Evolutionary conservation across 2,888 invertebrate genomes (phyloP).

Genomic region (Oligia latruncula): DNA sequence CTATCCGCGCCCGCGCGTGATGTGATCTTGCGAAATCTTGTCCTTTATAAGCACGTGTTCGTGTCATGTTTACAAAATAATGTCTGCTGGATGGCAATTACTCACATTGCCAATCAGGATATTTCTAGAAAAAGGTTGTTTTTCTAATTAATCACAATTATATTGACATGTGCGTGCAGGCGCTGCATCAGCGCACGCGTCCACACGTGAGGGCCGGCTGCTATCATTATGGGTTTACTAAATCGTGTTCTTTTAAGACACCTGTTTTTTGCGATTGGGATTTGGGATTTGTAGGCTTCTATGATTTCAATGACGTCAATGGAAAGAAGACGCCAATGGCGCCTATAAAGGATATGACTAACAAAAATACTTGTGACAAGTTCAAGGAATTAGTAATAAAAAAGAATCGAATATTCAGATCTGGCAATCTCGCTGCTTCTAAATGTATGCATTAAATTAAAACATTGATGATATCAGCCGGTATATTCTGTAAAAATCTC

Average conservation of each 20-base stretch:
- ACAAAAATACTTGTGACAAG: background rate
- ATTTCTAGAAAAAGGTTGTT: slow-evolving; percentile 24
- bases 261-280: background rate
- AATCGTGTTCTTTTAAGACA: slow-evolving; percentile 1
- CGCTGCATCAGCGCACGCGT: slow-evolving; percentile 25
- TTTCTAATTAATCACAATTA: slow-evolving; percentile 48
- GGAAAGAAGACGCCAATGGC: background rate
- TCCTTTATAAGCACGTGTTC: slow-evolving; percentile 26
- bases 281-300: too few relatives aligned
- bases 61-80: slow-evolving; percentile 32
- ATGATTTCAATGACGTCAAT: background rate
- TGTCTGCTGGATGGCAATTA: slow-evolving; percentile 8
- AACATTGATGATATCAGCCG: background rate
- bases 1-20: background rate
- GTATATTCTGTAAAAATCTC: background rate
- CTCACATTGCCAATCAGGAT: slow-evolving; percentile 22
- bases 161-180: slow-evolving; percentile 16
- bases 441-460: too few relatives aligned
- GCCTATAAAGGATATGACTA: background rate
- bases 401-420: background rate
- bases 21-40: slow-evolving; percentile 22
- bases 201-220: slow-evolving; percentile 47
- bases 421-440: background rate
- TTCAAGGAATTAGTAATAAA: background rate
- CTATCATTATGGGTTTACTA: background rate